A percentile compares a stretch with the other conserved stretches of the same genome.
These are phyloP conservation scores for Calyptommatus sinebrachiatus DNA, from an alignment of 2,113 vertebrate genomes.

Conservation along the genomic window DNA sequence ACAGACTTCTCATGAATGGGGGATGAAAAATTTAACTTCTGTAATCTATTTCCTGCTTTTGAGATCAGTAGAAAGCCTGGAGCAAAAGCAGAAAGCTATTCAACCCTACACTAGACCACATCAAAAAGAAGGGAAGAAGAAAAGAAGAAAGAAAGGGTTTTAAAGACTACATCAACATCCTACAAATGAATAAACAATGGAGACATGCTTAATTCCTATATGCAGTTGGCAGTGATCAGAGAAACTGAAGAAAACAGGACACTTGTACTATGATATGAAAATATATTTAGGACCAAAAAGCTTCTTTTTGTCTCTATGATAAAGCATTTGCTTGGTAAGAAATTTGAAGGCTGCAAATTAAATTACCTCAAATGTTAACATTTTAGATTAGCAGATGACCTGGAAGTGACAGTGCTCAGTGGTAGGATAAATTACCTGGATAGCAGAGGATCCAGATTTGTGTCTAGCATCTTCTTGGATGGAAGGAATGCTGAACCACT, in stretches of 20 bases:
- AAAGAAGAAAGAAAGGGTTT: conserved; percentile 19
- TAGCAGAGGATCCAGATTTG: no score
- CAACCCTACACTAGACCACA: conserved; percentile 19
- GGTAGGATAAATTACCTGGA: no score
- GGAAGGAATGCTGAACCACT: no score
- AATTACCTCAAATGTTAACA: neutral
- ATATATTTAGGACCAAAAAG: neutral
- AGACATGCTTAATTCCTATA: conserved; percentile 12
- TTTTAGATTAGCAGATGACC: no score
- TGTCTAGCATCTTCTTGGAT: no score
- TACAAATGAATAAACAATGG: conserved; percentile 29
- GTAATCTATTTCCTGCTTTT: conserved; percentile 35
- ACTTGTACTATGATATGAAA: neutral
- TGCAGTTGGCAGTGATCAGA: conserved; percentile 19
- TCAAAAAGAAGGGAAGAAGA: conserved; percentile 11
- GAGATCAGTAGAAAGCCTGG: conserved; percentile 28
- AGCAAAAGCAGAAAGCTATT: conserved; percentile 32
- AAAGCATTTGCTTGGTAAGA: neutral
- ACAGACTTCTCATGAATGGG: conserved; percentile 11
- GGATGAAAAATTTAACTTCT: conserved; percentile 16
- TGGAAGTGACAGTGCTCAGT: no score
- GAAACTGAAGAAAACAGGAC: conserved; percentile 15
- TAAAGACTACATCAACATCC: conserved; percentile 21
- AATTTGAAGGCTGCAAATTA: neutral
- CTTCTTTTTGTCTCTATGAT: neutral